phyloP scores from a whole-genome alignment of 2,888 invertebrate species.

The Melinaea marsaeus region DNA sequence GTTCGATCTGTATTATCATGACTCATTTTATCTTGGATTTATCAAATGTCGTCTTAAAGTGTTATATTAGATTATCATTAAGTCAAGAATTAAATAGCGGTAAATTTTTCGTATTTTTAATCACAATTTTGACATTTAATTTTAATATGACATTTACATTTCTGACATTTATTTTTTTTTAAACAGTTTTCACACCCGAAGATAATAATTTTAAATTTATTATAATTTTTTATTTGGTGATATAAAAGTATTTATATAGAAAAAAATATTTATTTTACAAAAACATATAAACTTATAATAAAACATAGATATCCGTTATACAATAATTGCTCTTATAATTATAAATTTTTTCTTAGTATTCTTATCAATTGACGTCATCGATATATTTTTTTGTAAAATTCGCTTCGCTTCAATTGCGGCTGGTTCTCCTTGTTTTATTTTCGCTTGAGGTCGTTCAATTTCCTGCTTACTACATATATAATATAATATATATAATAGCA shows the following conservation, averaged over 20 bases:
- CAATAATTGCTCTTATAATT: no score
- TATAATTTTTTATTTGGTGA: no score
- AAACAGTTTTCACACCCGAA: no score
- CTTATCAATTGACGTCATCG: not conserved
- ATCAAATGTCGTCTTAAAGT: slow-evolving; percentile 37
- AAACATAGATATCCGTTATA: no score
- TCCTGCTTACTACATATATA: slow-evolving; percentile 22
- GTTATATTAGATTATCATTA: not conserved
- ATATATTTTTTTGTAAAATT: slow-evolving; percentile 43
- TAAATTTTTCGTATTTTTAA: no score
- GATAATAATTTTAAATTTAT: no score
- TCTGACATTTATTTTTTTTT: no score
- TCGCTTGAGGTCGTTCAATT: slow-evolving; percentile 28
- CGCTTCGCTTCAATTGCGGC: slow-evolving; percentile 21
- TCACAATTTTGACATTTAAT: slow-evolving; percentile 14
- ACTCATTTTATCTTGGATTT: slow-evolving; percentile 54
- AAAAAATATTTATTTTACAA: no score
- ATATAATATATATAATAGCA: not conserved
- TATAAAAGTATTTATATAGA: no score
- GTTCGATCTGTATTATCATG: slow-evolving; percentile 52
- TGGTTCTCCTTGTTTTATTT: slow-evolving; percentile 34
- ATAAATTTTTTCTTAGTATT: no score
- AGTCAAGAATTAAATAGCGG: no score
- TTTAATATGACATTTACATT: slow-evolving; percentile 28
- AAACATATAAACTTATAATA: no score